Evolutionary conservation across 2,797 vertebrate genomes (phyloP), one percentile per base, ranked within the genome.

Genomic region (Thunnus albacares): DNA sequence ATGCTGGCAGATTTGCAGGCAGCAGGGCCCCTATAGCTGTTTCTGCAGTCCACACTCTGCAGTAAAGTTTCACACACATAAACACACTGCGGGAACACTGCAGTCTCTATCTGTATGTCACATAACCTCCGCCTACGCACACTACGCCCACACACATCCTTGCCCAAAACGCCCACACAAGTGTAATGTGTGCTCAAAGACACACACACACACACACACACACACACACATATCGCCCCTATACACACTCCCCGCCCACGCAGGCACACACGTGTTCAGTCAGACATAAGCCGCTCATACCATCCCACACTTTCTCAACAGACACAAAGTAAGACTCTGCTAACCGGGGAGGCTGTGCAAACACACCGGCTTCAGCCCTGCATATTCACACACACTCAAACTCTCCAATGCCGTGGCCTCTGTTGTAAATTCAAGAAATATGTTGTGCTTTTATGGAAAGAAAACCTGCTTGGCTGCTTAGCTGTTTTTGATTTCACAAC

Each of bases 251-350:
- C 63, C 87, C 89, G 22, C 93, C 89, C 91, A 91, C 91, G 70
- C 90, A 91, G 69, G 86, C 88, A 93, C 89, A 94, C 92, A 94
- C 91, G 89, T 94, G 93, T 93, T 91, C 93, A 93, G 89, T 92
- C 93, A 95, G 93, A 93, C 93, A 93, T 95, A 95, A 94, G 93
- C 93, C 75, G 93, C 92, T 94, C 92, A 94, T 87, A 88, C 84
- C 89, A 91, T 90, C 93, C 93, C 93, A 94, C 92, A 93, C 92
- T 91, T 92, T 87, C 91, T 91, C 89, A 92, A 91, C 85, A 93
- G 88, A 93, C 89, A 89, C 86, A 92, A 93, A 93, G 92, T 92
- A 90, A 91, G 90, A 90, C 91, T 89, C 85, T 81, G 85, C 87
- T 61, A 80, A 85, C 83, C 80, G 58, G 85, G 71, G 85, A 87